Conservation (phyloP, 2,113 vertebrate genomes). For the Galbula dea region DNA sequence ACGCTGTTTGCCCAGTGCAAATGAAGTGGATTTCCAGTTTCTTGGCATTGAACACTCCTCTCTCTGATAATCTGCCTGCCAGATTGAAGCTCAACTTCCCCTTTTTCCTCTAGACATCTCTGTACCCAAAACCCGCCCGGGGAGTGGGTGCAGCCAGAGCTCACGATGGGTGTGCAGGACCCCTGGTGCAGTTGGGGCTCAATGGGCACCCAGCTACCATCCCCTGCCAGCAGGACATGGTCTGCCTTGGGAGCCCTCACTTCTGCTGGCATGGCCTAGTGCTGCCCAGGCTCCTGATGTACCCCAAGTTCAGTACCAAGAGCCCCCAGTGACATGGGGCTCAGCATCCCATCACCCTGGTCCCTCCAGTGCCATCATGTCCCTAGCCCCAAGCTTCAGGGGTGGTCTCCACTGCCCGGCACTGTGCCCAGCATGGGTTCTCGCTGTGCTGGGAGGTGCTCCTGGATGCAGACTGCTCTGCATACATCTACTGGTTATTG, state of each 20-base stretch:
- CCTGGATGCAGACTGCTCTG: not conserved
- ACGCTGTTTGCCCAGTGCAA: not conserved
- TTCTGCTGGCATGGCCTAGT: not conserved
- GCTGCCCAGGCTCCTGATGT: not conserved
- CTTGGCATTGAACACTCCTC: not conserved
- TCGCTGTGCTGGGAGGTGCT: not conserved
- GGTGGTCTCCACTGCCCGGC: not conserved
- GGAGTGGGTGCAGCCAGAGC: not conserved
- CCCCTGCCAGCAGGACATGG: not conserved
- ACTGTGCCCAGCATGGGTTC: rapidly evolving
- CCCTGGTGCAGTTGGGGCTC: rapidly evolving
- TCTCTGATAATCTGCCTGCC: not conserved
- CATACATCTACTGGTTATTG: conserved; percentile 38
- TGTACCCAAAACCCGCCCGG: not conserved
- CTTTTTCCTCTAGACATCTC: not conserved
- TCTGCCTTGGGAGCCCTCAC: not conserved
- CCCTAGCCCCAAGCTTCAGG: rapidly evolving
- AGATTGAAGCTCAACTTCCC: not conserved
- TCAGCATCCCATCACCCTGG: not conserved
- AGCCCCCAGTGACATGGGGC: not conserved
- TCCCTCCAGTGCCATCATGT: not conserved
- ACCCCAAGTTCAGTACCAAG: not conserved
- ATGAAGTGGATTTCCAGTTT: not conserved
- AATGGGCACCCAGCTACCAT: rapidly evolving
- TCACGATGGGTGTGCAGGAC: rapidly evolving